Evolutionary conservation across 2,888 invertebrate species (phyloP).

Genomic region (Aphrophora alni): DNA sequence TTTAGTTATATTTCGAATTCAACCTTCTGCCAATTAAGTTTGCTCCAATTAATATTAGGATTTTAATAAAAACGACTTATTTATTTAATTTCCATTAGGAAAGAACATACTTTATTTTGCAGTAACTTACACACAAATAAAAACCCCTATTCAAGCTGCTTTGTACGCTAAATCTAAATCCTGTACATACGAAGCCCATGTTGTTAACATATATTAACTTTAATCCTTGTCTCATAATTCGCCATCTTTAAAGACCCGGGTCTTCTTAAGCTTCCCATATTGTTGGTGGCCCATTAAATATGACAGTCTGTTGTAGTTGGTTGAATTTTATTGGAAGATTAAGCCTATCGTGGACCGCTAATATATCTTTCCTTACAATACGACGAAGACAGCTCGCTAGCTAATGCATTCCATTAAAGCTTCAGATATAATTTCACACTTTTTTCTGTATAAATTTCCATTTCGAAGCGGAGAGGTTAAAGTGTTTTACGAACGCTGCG

Average conservation of each 20-base stretch:
- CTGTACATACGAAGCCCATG: too few species aligned
- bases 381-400: not conserved
- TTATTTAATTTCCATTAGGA: too few species aligned
- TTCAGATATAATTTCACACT: not conserved
- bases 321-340: not conserved
- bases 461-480: not conserved
- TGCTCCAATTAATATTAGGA: too few species aligned
- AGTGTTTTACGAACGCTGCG: too few species aligned
- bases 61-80: too few species aligned
- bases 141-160: too few species aligned
- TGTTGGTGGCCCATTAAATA: not conserved
- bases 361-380: not conserved
- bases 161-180: too few species aligned
- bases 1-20: too few species aligned
- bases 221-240: not conserved
- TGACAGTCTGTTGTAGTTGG: not conserved
- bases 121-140: too few species aligned
- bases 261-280: not conserved
- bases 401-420: not conserved
- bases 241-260: not conserved
- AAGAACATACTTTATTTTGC: too few species aligned
- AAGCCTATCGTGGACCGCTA: not conserved
- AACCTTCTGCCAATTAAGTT: too few species aligned
- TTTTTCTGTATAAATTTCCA: not conserved
- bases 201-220: not conserved